Conservation (phyloP, 2,888 invertebrate genomes). For the Drosophila atroscutellata region DNA sequence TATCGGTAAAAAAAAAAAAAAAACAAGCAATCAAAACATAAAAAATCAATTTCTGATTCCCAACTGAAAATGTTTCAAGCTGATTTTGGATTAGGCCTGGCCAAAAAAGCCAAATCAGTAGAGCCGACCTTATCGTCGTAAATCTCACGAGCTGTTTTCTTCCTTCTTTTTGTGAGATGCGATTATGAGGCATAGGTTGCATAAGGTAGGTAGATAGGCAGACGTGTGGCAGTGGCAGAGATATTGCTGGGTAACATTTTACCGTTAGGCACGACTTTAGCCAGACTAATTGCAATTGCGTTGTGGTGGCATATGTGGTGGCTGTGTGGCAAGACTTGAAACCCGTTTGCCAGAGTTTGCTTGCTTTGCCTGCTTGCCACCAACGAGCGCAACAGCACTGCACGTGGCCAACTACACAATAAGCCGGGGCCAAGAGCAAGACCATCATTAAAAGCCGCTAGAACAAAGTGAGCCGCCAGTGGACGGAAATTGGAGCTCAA, state of each 20-base stretch:
- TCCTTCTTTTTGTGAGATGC: conserved; percentile 53
- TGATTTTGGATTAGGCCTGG: neutral
- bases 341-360: conserved; percentile 52
- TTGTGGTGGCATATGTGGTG: conserved; percentile 57
- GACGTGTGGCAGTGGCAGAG: conserved; percentile 20
- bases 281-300: conserved; percentile 75
- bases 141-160: conserved; percentile 63
- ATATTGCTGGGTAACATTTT: conserved; percentile 45
- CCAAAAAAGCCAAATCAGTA: conserved; percentile 39
- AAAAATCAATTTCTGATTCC: conserved; percentile 40
- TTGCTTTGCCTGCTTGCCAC: conserved; percentile 5
- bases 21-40: conserved; percentile 41
- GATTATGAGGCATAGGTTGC: conserved; percentile 51
- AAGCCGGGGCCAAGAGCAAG: conserved; percentile 38
- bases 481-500: conserved; percentile 59
- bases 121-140: conserved; percentile 72
- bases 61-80: conserved; percentile 15
- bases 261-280: conserved; percentile 80
- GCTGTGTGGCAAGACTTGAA: conserved; percentile 52
- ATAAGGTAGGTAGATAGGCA: conserved; percentile 3
- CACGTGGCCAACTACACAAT: conserved; percentile 54
- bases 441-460: conserved; percentile 40
- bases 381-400: conserved; percentile 41
- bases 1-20: conserved; percentile 3
- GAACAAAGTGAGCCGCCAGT: conserved; percentile 66